Evolutionary conservation across 2,113 vertebrate species (phyloP).

Genomic region (Nothocercus nigrocapillus): DNA sequence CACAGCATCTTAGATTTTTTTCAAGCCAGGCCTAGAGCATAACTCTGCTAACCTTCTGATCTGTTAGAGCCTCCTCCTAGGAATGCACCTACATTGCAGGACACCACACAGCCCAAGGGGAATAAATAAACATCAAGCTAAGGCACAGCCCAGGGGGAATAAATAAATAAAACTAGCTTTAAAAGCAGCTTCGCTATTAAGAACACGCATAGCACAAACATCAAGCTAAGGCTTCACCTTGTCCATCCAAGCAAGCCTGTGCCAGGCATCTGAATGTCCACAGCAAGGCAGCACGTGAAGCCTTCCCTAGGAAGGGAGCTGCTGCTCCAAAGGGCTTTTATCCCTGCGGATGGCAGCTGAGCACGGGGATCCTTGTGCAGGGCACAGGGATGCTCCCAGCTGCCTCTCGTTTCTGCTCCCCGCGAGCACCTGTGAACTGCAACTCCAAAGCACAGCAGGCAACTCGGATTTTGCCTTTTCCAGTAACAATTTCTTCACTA

Average conservation of each 20-base stretch:
- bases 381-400: not conserved
- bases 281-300: not conserved
- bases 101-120: not conserved
- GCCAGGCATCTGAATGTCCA: no score
- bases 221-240: fast-evolving
- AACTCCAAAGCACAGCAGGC: not conserved
- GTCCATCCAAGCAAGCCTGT: fast-evolving
- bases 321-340: not conserved
- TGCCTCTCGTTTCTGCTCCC: not conserved
- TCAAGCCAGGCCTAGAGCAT: not conserved
- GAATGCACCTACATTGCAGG: fast-evolving
- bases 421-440: not conserved
- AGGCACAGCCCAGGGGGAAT: no score
- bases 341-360: not conserved
- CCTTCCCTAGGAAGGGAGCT: fast-evolving
- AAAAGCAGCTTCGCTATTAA: fast-evolving
- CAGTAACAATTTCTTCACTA: not conserved
- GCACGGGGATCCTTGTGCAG: fast-evolving
- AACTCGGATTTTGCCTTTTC: not conserved
- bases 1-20: fast-evolving
- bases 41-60: not conserved
- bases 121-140: no score
- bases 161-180: not conserved
- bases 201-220: fast-evolving
- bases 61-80: not conserved